phyloP scores from a whole-genome alignment of 1,140 invertebrate genomes.

The Cyrtorhinus lividipennis region DNA sequence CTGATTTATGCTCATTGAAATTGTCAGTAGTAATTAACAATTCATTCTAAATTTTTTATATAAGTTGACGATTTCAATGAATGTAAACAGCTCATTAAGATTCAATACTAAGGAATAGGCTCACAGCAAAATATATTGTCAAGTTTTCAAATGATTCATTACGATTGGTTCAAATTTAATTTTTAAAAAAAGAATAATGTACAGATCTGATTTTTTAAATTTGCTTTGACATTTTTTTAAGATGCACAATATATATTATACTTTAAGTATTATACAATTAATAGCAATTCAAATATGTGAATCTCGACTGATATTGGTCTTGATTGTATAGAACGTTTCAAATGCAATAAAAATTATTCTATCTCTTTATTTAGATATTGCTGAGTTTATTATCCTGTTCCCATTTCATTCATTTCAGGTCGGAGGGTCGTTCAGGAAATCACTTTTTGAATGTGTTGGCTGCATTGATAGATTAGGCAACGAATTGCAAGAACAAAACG shows the following conservation, averaged over 20 bases:
- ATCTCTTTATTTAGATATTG: constrained; percentile 22
- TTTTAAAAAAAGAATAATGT: constrained; percentile 5
- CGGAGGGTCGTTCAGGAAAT: no score
- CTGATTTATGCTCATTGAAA: constrained; percentile 13
- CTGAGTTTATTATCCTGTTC: background rate
- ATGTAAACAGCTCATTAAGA: constrained; percentile 6
- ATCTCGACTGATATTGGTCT: constrained; percentile 22
- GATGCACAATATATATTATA: constrained; percentile 18
- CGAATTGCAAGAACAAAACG: no score
- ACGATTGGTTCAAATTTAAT: no score
- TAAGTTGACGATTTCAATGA: constrained; percentile 12
- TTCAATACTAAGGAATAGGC: background rate
- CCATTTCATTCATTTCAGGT: no score
- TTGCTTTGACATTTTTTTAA: constrained; percentile 12
- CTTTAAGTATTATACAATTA: constrained; percentile 19
- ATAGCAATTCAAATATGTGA: constrained; percentile 20
- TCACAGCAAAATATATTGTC: background rate
- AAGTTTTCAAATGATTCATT: no score
- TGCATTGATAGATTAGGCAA: no score
- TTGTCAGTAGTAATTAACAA: constrained; percentile 16
- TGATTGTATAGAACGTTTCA: constrained; percentile 24
- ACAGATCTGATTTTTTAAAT: constrained; percentile 13
- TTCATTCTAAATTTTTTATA: constrained; percentile 21
- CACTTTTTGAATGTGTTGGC: no score
- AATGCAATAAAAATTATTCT: constrained; percentile 26